Evolutionary conservation across 2,113 vertebrate species (phyloP).

Genomic region (Datnioides undecimradiatus): DNA sequence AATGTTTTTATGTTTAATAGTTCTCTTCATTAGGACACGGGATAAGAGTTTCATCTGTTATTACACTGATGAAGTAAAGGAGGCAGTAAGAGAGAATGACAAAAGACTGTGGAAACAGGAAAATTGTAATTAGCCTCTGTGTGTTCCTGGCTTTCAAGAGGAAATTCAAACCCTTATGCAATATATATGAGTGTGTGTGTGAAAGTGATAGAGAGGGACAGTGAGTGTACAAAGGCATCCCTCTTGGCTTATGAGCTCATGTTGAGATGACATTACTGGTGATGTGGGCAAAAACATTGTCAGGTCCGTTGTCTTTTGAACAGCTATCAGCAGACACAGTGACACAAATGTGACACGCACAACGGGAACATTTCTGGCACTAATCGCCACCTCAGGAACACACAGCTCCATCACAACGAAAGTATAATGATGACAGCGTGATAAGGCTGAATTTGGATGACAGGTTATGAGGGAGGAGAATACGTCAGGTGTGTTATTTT

Average conservation of each 20-base stretch:
- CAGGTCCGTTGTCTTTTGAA: background rate
- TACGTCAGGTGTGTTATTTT: background rate
- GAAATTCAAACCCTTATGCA: conserved; percentile 25
- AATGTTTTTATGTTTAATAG: conserved; percentile 60
- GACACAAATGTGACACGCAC: background rate
- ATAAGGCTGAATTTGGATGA: background rate
- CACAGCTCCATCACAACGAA: background rate
- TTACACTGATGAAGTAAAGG: conserved; percentile 52
- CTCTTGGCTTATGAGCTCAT: conserved; percentile 29
- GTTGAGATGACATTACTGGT: conserved; percentile 29
- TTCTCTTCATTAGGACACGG: conserved; percentile 61
- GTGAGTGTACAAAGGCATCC: background rate
- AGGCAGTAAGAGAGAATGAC: conserved; percentile 35
- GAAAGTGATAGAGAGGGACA: conserved; percentile 4
- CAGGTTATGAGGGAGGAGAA: conserved; percentile 2
- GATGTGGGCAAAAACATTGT: conserved; percentile 6
- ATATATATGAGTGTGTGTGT: conserved; percentile 2
- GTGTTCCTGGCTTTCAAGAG: conserved; percentile 26
- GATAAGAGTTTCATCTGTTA: conserved; percentile 45
- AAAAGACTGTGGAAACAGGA: conserved; percentile 35
- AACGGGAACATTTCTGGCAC: background rate
- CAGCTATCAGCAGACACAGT: background rate
- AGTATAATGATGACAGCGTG: background rate
- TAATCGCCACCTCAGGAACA: background rate
- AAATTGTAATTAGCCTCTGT: conserved; percentile 57